Evolutionary conservation across 1,140 invertebrate genomes (phyloP).

Genomic region (Gryllus bimaculatus): DNA sequence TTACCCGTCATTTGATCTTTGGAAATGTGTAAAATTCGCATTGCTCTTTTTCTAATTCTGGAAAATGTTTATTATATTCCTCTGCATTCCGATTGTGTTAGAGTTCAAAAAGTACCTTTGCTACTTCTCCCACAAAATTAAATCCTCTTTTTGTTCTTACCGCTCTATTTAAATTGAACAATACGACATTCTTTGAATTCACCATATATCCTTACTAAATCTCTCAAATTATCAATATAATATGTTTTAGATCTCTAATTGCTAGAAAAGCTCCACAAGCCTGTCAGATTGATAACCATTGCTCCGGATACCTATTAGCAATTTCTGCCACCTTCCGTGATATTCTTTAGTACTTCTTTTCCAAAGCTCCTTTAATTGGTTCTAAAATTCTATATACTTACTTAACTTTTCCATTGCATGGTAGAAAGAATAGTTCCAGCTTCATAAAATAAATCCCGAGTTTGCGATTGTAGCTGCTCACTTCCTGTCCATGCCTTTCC

Average conservation of each 20-base stretch:
- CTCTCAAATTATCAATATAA: constrained; percentile 7
- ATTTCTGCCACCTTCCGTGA: too few species aligned
- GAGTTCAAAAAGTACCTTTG: not conserved
- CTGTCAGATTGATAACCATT: too few species aligned
- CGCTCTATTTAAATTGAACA: not conserved
- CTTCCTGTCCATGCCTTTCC: not conserved
- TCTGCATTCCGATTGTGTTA: not conserved
- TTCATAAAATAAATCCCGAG: not conserved
- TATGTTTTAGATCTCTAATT: constrained; percentile 8
- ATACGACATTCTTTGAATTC: not conserved
- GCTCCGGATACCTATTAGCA: too few species aligned
- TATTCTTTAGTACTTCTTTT: too few species aligned
- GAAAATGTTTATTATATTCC: not conserved
- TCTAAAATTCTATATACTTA: too few species aligned
- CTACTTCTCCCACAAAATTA: not conserved
- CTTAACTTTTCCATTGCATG: constrained; percentile 2
- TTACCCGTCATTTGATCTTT: not conserved
- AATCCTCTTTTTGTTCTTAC: not conserved
- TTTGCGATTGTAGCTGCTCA: not conserved
- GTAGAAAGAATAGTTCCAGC: not conserved
- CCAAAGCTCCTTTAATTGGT: too few species aligned
- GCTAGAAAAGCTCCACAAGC: not conserved
- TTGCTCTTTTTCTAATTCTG: constrained; percentile 9
- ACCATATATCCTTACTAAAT: constrained; percentile 5
- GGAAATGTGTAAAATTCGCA: not conserved